A percentile compares a stretch with the other conserved stretches of the same genome.
Evolutionary conservation across 1,140 invertebrate genomes (phyloP).

Genomic region (Antheraea pernyi): DNA sequence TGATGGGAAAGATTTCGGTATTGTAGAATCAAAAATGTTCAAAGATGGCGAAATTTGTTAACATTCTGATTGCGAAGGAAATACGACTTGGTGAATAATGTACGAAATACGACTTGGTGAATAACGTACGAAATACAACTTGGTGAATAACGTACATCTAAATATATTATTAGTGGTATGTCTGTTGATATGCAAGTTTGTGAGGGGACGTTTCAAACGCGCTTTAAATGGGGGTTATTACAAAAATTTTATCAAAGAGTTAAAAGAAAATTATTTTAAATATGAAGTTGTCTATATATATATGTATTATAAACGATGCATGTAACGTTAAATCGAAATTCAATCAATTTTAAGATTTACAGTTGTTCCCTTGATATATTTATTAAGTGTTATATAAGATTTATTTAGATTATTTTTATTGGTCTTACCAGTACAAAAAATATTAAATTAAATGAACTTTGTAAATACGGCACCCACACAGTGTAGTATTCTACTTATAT

Average conservation of each 20-base stretch:
- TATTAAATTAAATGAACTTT: constrained; percentile 49
- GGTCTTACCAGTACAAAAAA: constrained; percentile 54
- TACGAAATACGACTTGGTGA: too few relatives aligned
- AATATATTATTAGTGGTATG: too few relatives aligned
- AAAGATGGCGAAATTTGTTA: too few relatives aligned
- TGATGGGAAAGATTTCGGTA: too few relatives aligned
- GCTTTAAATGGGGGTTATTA: constrained; percentile 32
- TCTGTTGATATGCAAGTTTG: too few relatives aligned
- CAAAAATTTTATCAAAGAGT: constrained; percentile 58
- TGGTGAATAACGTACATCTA: background rate
- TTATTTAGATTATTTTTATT: constrained; percentile 29
- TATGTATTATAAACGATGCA: constrained; percentile 20
- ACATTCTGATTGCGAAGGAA: too few relatives aligned
- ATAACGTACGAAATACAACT: too few relatives aligned
- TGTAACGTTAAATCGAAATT: constrained; percentile 23
- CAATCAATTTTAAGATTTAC: constrained; percentile 53
- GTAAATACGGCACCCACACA: constrained; percentile 67
- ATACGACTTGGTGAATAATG: too few relatives aligned
- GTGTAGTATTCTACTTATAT: constrained; percentile 69
- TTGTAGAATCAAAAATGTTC: too few relatives aligned
- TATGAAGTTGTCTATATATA: constrained; percentile 50
- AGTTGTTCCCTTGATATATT: constrained; percentile 54
- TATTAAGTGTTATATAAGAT: constrained; percentile 63
- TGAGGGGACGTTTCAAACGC: too few relatives aligned
- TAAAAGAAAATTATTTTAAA: constrained; percentile 45